Conservation (phyloP, 2,113 vertebrate genomes). For the Ammodytes marinus region DNA sequence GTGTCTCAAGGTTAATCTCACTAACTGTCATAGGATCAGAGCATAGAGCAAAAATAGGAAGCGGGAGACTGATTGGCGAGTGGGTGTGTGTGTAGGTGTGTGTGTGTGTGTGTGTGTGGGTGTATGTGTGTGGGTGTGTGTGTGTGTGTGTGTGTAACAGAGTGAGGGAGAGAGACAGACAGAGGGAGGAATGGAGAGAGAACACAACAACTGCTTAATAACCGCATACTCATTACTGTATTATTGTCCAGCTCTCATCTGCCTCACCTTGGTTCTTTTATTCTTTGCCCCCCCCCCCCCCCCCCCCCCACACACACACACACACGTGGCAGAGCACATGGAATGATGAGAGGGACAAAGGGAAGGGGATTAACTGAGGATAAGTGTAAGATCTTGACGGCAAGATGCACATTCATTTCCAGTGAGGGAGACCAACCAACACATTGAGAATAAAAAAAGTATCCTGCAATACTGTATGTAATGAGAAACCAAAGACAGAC, state of each 20-base stretch:
- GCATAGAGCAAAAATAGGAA: slow-evolving; percentile 55
- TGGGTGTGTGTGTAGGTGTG: background rate
- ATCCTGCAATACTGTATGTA: slow-evolving; percentile 25
- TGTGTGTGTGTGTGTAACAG: no score
- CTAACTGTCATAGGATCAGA: slow-evolving; percentile 60
- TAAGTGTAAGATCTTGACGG: slow-evolving; percentile 44
- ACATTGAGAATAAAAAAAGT: slow-evolving; percentile 35
- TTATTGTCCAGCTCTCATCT: slow-evolving; percentile 50
- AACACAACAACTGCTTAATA: slow-evolving; percentile 50
- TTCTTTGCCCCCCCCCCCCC: slow-evolving; percentile 7
- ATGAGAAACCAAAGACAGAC: slow-evolving; percentile 56
- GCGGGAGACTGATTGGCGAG: slow-evolving; percentile 34
- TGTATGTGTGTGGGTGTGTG: accelerated
- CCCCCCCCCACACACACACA: background rate
- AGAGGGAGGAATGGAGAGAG: slow-evolving; percentile 14
- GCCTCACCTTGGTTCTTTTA: slow-evolving; percentile 41
- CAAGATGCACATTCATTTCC: slow-evolving; percentile 29
- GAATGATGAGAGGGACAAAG: slow-evolving; percentile 23
- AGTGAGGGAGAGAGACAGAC: background rate
- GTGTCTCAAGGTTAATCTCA: slow-evolving; percentile 68
- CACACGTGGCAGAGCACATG: slow-evolving; percentile 28
- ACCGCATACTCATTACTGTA: slow-evolving; percentile 44
- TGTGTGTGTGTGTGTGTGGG: background rate
- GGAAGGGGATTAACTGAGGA: slow-evolving; percentile 28
- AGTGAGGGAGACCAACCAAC: slow-evolving; percentile 38